A percentile compares a stretch with the other conserved stretches of the same genome.
Conservation (phyloP, 1,140 invertebrate species). For the Tigriopus japonicus region DNA sequence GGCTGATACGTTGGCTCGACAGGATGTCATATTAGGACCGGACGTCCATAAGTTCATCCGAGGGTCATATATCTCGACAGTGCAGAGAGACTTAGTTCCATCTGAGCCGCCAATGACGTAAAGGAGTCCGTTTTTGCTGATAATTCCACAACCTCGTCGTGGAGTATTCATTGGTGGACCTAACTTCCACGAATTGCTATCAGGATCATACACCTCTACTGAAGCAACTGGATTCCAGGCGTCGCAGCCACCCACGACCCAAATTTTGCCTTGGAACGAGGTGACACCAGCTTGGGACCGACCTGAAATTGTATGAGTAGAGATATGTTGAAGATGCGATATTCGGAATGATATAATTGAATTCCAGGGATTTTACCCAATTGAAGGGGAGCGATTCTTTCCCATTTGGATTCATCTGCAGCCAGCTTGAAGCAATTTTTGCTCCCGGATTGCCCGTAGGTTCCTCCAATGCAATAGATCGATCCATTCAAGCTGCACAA, state of each 20-base stretch:
- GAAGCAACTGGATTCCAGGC: conserved; percentile 33
- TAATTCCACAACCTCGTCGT: conserved; percentile 42
- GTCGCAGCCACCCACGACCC: conserved; percentile 35
- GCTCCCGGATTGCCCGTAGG: conserved; percentile 51
- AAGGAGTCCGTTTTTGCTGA: conserved; percentile 30
- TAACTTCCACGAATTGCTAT: conserved; percentile 27
- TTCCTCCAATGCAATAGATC: conserved; percentile 59
- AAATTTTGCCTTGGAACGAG: conserved; percentile 27
- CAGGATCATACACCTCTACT: conserved; percentile 34
- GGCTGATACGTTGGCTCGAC: conserved; percentile 48
- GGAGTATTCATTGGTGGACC: conserved; percentile 41
- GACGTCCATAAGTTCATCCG: conserved; percentile 37
- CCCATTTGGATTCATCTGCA: conserved; percentile 40
- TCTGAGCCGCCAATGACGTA: conserved; percentile 50
- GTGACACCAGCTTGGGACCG: conserved; percentile 49
- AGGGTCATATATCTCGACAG: conserved; percentile 45
- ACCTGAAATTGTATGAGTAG: conserved; percentile 27
- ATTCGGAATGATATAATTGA: too few relatives aligned
- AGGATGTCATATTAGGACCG: conserved; percentile 44
- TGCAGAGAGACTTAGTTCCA: conserved; percentile 44
- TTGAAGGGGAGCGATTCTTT: conserved; percentile 40
- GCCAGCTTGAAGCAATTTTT: conserved; percentile 52
- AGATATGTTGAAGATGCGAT: too few relatives aligned
- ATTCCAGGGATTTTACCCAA: conserved; percentile 36
- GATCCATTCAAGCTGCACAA: conserved; percentile 46